Base-by-base conservation (phyloP, 2,888 invertebrate species). In the Zygothrica quintamaculata region DNA sequence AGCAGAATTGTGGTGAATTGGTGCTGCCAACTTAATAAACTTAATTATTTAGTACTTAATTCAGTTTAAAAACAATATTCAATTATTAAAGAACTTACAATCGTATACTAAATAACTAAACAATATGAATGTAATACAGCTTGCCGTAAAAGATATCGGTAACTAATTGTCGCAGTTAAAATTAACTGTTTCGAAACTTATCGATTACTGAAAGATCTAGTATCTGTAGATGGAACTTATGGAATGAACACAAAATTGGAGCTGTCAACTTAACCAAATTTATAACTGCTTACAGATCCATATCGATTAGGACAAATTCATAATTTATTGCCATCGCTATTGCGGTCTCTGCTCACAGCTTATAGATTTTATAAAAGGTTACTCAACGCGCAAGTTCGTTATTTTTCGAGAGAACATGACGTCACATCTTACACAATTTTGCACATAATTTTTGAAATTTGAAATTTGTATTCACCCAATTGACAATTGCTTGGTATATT, bases 331-430 rank as follows among this genome's bases (percentile, higher is more conserved):
- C 29, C 52, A 65, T 44, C 37, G 26, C 34, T 25, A 15, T 12
- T 44, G 1, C 12, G 47, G 18, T 16, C 55, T 40, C 47, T 33
- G 6, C 2, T 15, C 18, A 33, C 11, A 18, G 31, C 8, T 34
- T 16, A 29, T 15, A 43, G 29, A 46, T 51, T 11, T 8, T 31
- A 42, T 22, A 29, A 12, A 58, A 68, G 64, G 70, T 69, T 50
- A 40, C 15, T 0, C n/a, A 39, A 3, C 33, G 34, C 51, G 53
- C 53, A 46, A 36, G 31, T 22, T n/a, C 9, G 6, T 13, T 8
- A 16, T 33, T 46, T 5, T 36, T n/a, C 33, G 5, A 12, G 15
- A 26, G 9, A 18, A 0, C 7, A 6, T 70, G 65, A 70, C 69
- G 59, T 65, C 65, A 70, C 47, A 48, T 11, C 6, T 29, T 3